These are phyloP conservation scores for Drosophila tropicalis DNA, from an alignment of 1,140 invertebrate genomes.

Conservation along the genomic window DNA sequence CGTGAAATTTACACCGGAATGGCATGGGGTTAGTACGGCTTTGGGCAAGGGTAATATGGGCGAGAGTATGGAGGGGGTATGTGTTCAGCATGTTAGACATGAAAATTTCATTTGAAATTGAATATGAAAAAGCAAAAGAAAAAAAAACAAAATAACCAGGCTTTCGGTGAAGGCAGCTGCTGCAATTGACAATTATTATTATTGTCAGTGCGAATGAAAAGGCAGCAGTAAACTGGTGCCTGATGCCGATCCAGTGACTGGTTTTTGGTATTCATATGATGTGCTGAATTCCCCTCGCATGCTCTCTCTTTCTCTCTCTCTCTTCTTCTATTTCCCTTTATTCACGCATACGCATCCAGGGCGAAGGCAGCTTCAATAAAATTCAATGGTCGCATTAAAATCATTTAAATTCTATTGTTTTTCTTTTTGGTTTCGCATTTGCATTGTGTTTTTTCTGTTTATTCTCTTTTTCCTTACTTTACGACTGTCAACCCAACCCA, in stretches of 20 bases:
- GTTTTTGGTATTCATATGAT: slow-evolving; percentile 64
- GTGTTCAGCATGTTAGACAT: slow-evolving; percentile 45
- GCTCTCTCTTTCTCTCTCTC: neutral
- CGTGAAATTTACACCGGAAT: slow-evolving; percentile 67
- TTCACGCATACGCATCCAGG: slow-evolving; percentile 24
- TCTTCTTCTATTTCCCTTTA: slow-evolving; percentile 12
- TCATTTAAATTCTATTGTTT: slow-evolving; percentile 81
- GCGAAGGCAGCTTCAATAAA: slow-evolving; percentile 64
- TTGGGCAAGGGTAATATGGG: neutral
- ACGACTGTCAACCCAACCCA: slow-evolving; percentile 38
- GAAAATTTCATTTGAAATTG: slow-evolving; percentile 80
- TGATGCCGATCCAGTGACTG: slow-evolving; percentile 16
- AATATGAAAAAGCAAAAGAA: slow-evolving; percentile 59
- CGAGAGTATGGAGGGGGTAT: neutral
- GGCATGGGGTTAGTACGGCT: slow-evolving; percentile 1
- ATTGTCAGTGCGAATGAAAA: slow-evolving; percentile 75
- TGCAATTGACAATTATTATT: slow-evolving; percentile 82
- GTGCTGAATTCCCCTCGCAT: neutral
- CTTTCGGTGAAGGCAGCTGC: slow-evolving; percentile 64
- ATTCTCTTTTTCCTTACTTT: slow-evolving; percentile 20
- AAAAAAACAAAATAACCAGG: neutral
- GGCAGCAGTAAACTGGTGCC: slow-evolving; percentile 21
- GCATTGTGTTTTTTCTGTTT: slow-evolving; percentile 47
- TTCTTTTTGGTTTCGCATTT: slow-evolving; percentile 52
- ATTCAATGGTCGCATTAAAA: slow-evolving; percentile 80